Evolutionary conservation across 35 echinoderm and acorn worm species (phyloP), one percentile per base, ranked within the genome.

Genomic region (Heliocidaris erythrogramma): DNA sequence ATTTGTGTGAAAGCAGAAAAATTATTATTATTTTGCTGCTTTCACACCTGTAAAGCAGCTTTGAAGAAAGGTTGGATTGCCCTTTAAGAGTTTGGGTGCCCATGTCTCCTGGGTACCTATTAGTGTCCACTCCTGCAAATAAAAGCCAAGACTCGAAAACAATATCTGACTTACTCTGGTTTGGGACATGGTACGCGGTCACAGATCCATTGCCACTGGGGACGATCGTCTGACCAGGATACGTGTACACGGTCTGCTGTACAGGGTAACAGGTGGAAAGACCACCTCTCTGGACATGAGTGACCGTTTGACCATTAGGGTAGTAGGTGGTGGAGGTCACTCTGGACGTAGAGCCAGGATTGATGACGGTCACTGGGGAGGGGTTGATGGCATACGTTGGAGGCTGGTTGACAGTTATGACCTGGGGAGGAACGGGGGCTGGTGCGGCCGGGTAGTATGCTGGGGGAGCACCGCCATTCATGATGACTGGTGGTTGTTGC

Each of bases 191-290:
- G 49, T 59, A 92, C 2, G 91, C 59, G 47, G 91, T 92, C 47
- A 92, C 47, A 13, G 48, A 5, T 32, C 31, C 47, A 89, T 32
- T 89, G 86, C 86, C 31, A 21, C 90, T 30, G 17, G 48, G 48
- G 91, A 92, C 13, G 91, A 92, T 56, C 4, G 91, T 92, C 48
- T 92, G 91, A 50, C 91, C 91, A 12, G 91, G 91, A 48, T 92
- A 92, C 13, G 91, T n/a, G 27, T 92, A 92, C 12, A 50, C n/a
- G 2, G 91, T 92, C 91, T 92, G 91, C 91, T 92, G 91, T 13
- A 92, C 91, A 56, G 91, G 91, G 91, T 92, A 92, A 30, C 87
- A 47, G 31, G 87, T 48, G 5, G 18, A 18, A 3, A 78, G 65
- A 13, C 31, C 47, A 47, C 31, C 31, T 32, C 87, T 48, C 9